phyloP scores from a whole-genome alignment of 2,888 invertebrate genomes.

The Sinelater perroti region DNA sequence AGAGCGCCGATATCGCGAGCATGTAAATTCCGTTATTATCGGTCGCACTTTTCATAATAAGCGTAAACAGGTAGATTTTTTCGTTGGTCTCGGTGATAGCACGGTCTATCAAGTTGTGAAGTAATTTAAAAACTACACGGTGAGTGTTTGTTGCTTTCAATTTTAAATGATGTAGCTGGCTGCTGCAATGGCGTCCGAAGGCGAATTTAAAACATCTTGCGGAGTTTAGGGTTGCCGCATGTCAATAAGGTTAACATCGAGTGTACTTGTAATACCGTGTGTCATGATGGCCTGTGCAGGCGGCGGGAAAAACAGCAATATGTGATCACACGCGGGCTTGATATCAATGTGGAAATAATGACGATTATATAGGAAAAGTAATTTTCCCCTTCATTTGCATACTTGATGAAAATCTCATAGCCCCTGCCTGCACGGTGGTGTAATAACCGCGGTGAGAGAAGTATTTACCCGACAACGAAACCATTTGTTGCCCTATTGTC shows the following conservation, averaged over 20 bases:
- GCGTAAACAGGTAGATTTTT: too few relatives aligned
- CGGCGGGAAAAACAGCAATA: conserved; percentile 59
- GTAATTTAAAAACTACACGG: too few relatives aligned
- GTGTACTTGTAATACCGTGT: conserved; percentile 39
- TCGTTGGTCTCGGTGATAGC: too few relatives aligned
- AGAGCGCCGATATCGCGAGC: conserved; percentile 8
- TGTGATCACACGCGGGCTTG: conserved; percentile 56
- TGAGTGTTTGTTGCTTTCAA: too few relatives aligned
- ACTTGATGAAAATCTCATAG: conserved; percentile 63
- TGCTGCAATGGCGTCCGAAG: too few relatives aligned
- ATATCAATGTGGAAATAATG: conserved; percentile 64
- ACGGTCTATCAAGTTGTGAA: too few relatives aligned
- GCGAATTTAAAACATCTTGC: too few relatives aligned
- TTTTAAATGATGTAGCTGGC: too few relatives aligned
- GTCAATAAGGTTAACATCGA: conserved; percentile 22
- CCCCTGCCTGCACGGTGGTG: conserved; percentile 38
- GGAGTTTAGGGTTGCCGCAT: too few relatives aligned
- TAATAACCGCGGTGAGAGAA: conserved; percentile 36
- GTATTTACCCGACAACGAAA: conserved; percentile 34
- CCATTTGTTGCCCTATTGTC: conserved; percentile 25
- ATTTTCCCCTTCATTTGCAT: conserved; percentile 63
- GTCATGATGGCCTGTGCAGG: conserved; percentile 40
- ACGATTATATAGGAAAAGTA: conserved; percentile 64
- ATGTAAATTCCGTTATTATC: conserved; percentile 1
- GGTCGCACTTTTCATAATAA: not conserved